phyloP scores from a whole-genome alignment of 2,888 invertebrate genomes.

The Melinopterus prodromus region DNA sequence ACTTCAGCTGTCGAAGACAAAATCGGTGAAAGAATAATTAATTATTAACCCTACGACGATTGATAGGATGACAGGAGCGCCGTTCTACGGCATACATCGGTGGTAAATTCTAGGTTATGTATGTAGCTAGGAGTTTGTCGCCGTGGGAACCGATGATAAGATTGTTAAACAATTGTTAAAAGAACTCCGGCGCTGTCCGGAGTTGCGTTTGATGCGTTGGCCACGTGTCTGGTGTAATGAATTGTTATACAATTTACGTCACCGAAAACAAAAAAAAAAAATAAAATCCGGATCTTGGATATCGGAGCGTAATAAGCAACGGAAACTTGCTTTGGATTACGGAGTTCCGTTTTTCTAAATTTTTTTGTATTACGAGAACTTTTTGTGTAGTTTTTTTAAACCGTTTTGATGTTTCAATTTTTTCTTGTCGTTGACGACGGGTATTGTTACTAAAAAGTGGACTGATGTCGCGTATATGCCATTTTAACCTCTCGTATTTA shows the following conservation, averaged over 20 bases:
- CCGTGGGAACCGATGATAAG: neutral
- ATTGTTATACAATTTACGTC: conserved; percentile 4
- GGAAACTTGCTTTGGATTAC: neutral
- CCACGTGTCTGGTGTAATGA: neutral
- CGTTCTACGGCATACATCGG: too few relatives aligned
- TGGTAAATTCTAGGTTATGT: too few relatives aligned
- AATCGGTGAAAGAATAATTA: neutral
- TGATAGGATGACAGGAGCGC: neutral
- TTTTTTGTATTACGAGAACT: neutral
- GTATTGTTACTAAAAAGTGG: neutral
- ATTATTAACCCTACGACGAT: neutral
- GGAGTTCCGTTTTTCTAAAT: neutral
- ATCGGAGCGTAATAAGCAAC: neutral
- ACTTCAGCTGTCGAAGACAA: neutral
- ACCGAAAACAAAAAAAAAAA: neutral
- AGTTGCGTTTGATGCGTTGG: neutral
- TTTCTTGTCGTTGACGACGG: neutral
- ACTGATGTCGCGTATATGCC: neutral
- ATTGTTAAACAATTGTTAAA: neutral
- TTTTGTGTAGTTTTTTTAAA: neutral
- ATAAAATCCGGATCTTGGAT: too few relatives aligned
- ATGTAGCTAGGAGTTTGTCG: neutral
- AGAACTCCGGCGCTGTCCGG: neutral
- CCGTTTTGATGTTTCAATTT: neutral
- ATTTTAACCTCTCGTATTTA: neutral